These are phyloP conservation scores for Hemiscyllium ocellatum DNA, from an alignment of 2,113 vertebrate genomes.

Conservation along the genomic window DNA sequence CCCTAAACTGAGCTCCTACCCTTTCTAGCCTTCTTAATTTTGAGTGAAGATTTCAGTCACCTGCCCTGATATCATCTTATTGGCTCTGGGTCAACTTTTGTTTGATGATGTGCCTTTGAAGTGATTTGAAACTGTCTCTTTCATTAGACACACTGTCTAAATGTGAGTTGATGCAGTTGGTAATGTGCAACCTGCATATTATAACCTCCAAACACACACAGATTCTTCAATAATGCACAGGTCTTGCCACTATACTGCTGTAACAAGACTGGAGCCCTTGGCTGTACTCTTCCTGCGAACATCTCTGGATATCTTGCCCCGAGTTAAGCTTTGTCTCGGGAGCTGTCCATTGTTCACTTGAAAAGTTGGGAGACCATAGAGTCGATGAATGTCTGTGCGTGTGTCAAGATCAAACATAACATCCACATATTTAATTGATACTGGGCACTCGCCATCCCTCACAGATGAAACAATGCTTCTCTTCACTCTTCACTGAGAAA, in stretches of 20 bases:
- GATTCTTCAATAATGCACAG: background rate
- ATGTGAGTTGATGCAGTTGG: background rate
- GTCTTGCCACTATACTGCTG: background rate
- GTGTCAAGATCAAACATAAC: background rate
- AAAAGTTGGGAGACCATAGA: background rate
- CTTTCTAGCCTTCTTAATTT: background rate
- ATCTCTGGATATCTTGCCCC: background rate
- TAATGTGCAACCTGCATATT: background rate
- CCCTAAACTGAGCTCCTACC: background rate
- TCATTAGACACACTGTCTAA: background rate
- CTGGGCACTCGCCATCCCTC: no score
- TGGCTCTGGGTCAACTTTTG: background rate
- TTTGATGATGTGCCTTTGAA: background rate
- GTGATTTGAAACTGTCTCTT: background rate
- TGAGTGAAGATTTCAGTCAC: background rate
- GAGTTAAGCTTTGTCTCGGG: background rate
- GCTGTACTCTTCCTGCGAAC: background rate
- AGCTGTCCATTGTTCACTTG: background rate
- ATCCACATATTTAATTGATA: background rate
- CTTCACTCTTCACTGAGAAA: background rate
- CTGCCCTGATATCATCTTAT: background rate
- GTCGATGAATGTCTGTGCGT: background rate
- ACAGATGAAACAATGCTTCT: background rate
- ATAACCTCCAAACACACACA: background rate
- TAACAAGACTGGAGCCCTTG: background rate